phyloP scores from a whole-genome alignment of 2,797 vertebrate species.

The Falco peregrinus region DNA sequence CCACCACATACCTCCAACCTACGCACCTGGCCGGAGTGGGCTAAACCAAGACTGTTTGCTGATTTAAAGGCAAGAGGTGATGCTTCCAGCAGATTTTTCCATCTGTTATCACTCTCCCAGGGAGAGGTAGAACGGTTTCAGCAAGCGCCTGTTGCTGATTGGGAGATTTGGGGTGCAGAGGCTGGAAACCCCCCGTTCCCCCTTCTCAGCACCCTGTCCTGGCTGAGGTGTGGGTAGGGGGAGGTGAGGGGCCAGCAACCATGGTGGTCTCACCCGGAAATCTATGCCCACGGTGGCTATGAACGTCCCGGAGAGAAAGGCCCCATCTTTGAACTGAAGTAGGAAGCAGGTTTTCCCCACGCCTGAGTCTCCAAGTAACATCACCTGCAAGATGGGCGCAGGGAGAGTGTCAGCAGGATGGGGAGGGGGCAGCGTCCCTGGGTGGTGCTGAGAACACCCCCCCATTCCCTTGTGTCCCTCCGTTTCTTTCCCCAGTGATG shows the following conservation, averaged over 20 bases:
- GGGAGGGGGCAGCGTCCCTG: neutral
- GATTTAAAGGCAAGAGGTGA: neutral
- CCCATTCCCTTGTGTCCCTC: neutral
- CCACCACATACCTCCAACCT: neutral
- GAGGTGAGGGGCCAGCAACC: neutral
- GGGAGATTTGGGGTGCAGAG: neutral
- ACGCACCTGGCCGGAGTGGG: fast-evolving
- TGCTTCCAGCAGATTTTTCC: fast-evolving
- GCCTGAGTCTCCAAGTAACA: constrained; percentile 97
- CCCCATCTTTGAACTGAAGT: constrained; percentile 95
- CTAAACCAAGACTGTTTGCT: neutral
- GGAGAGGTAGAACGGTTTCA: neutral
- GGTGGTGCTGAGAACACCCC: neutral
- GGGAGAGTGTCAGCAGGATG: neutral
- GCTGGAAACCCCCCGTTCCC: fast-evolving
- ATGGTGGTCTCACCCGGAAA: constrained; percentile 92
- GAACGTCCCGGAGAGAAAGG: constrained; percentile 96
- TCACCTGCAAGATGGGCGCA: constrained; percentile 85
- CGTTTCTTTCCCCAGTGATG: neutral
- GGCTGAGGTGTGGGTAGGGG: neutral
- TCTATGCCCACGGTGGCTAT: constrained; percentile 99
- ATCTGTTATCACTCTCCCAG: neutral
- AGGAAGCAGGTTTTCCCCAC: constrained; percentile 99
- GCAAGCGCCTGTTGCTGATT: neutral
- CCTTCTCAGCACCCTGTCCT: neutral